These are phyloP conservation scores for Diplazon laetatorius DNA, from an alignment of 2,888 invertebrate species.

Conservation along the genomic window DNA sequence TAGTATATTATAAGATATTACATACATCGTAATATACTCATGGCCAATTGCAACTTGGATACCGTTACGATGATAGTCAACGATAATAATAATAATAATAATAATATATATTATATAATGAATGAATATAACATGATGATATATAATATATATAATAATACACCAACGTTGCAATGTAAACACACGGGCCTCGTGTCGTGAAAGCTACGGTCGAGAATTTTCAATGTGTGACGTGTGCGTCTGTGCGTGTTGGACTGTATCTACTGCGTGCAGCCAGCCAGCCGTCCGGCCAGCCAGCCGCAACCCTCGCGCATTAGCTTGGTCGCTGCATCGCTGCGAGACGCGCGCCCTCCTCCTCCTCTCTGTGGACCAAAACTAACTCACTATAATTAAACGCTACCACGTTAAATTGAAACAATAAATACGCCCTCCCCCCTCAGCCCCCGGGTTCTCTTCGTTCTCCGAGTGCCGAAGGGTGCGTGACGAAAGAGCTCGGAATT, in stretches of 20 bases:
- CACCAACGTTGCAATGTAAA: conserved; percentile 50
- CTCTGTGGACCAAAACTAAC: conserved; percentile 74
- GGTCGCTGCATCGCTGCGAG: too few relatives aligned
- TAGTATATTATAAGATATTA: too few relatives aligned
- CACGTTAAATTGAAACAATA: conserved; percentile 81
- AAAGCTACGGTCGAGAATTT: conserved; percentile 40
- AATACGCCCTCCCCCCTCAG: conserved; percentile 69
- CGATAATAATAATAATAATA: too few relatives aligned
- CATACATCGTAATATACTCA: too few relatives aligned
- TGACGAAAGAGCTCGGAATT: conserved; percentile 26
- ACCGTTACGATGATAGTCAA: too few relatives aligned
- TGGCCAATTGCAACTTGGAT: too few relatives aligned
- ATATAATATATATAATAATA: too few relatives aligned
- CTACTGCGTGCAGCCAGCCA: conserved; percentile 26
- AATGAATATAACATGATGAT: too few relatives aligned
- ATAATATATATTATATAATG: too few relatives aligned
- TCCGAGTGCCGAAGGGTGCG: conserved; percentile 17
- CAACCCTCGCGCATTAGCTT: too few relatives aligned
- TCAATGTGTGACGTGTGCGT: conserved; percentile 4
- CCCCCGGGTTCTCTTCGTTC: conserved; percentile 37
- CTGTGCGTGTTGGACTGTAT: conserved; percentile 9
- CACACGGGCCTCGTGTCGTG: conserved; percentile 40
- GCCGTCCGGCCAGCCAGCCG: conserved; percentile 2
- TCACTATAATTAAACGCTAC: conserved; percentile 80
- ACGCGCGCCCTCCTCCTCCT: too few relatives aligned